Conservation (phyloP, 2,797 vertebrate species). For the Pipistrellus nathusii region DNA sequence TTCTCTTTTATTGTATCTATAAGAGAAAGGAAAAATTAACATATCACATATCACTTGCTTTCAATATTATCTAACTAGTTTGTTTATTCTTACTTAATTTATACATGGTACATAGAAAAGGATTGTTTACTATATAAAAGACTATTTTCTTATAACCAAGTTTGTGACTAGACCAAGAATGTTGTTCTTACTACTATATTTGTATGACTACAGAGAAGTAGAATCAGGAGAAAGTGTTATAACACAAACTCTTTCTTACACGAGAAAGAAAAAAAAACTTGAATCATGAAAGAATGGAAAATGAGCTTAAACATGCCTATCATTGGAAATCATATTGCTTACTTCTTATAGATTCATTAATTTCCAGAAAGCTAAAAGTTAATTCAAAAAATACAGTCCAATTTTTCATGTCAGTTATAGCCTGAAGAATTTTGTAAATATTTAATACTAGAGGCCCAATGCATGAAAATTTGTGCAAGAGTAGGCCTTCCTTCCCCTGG, state of each 20-base stretch:
- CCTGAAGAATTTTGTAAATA: constrained; percentile 40
- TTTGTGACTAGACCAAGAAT: constrained; percentile 51
- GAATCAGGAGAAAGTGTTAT: constrained; percentile 29
- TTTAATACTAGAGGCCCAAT: too few relatives aligned
- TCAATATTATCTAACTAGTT: constrained; percentile 45
- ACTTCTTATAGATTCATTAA: constrained; percentile 42
- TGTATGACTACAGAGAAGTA: not conserved
- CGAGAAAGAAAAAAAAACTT: constrained; percentile 49
- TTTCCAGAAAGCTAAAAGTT: constrained; percentile 59
- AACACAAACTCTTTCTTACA: constrained; percentile 34
- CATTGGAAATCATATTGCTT: constrained; percentile 42
- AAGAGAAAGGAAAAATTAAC: constrained; percentile 77
- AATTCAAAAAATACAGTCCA: not conserved
- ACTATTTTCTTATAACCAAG: not conserved
- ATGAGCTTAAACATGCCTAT: constrained; percentile 34
- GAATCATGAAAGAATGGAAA: not conserved
- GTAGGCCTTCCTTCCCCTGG: too few relatives aligned
- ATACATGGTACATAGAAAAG: not conserved
- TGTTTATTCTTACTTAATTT: constrained; percentile 31
- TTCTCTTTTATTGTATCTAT: constrained; percentile 99
- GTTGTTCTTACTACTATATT: not conserved
- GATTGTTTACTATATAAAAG: not conserved
- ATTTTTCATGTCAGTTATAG: constrained; percentile 20
- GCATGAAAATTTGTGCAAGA: too few relatives aligned
- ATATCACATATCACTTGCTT: constrained; percentile 50